Percentiles rank a stretch among this genome's conserved stretches.
Evolutionary conservation across 2,797 vertebrate genomes (phyloP).

Genomic region (Salmo trutta): DNA sequence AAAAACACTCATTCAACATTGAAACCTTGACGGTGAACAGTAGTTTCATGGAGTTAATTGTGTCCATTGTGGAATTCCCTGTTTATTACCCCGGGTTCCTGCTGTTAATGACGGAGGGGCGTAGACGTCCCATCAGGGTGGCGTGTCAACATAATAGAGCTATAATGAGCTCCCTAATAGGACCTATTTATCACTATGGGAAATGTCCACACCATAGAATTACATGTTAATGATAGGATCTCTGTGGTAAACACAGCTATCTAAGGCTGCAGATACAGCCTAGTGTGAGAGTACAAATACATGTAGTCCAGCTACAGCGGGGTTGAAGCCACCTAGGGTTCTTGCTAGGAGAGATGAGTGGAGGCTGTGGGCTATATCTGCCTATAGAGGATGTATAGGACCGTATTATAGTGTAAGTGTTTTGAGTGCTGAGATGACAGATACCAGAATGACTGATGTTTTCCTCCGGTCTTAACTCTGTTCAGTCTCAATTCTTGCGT

Average conservation of each 20-base stretch:
- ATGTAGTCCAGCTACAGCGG: background rate
- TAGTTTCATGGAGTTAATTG: background rate
- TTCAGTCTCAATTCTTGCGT: background rate
- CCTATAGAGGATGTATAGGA: too few species aligned
- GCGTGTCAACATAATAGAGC: background rate
- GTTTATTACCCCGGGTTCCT: background rate
- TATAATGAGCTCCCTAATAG: background rate
- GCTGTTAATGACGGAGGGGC: background rate
- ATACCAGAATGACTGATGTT: background rate
- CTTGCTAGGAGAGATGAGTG: background rate
- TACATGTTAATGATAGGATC: background rate
- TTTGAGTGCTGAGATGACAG: background rate
- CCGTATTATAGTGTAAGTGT: background rate
- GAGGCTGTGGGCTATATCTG: background rate
- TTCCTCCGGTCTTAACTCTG: background rate
- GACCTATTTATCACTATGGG: background rate
- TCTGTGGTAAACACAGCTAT: background rate
- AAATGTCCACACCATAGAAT: background rate
- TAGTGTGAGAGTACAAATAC: background rate
- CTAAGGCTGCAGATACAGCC: background rate
- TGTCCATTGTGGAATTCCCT: background rate
- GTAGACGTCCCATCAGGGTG: background rate
- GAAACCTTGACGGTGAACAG: slow-evolving; percentile 2
- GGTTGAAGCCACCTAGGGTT: background rate
- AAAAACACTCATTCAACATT: background rate